These are phyloP conservation scores for Peromyscus californicus DNA, from an alignment of 2,113 vertebrate genomes.

Conservation along the genomic window DNA sequence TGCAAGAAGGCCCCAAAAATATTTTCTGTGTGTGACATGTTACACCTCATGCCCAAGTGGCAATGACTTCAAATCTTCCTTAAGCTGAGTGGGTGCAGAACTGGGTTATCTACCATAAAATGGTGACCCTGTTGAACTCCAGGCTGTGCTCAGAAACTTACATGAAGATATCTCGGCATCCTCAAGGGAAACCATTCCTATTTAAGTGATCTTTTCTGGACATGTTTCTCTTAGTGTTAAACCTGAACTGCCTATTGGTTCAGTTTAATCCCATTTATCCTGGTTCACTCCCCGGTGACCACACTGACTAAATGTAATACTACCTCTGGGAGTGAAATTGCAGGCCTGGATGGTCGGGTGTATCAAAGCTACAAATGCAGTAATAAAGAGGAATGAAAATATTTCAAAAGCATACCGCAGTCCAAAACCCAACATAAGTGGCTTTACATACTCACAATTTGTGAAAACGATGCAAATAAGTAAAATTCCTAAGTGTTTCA, in stretches of 20 bases:
- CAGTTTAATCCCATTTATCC: constrained; percentile 62
- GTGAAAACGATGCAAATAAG: constrained; percentile 36
- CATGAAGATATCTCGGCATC: constrained; percentile 16
- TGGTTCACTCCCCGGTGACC: constrained; percentile 39
- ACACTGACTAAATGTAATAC: constrained; percentile 42
- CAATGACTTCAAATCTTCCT: neutral
- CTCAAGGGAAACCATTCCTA: constrained; percentile 53
- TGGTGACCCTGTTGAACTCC: neutral
- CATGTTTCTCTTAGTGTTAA: constrained; percentile 46
- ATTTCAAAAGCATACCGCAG: neutral
- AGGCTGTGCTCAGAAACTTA: neutral
- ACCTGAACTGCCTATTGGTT: constrained; percentile 63
- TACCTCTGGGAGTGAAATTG: constrained; percentile 56
- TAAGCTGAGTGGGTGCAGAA: neutral
- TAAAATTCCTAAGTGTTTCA: constrained; percentile 36
- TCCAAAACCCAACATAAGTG: constrained; percentile 12
- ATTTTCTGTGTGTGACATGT: neutral
- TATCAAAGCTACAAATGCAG: constrained; percentile 23
- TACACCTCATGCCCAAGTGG: neutral
- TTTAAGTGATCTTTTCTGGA: constrained; percentile 52
- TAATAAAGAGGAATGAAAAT: constrained; percentile 48
- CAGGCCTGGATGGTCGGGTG: neutral
- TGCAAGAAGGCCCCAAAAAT: neutral
- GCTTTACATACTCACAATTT: constrained; percentile 16
- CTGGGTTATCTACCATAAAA: neutral